A percentile compares a stretch with the other conserved stretches of the same genome.
Evolutionary conservation across 2,888 invertebrate species (phyloP).

Genomic region (Chironomus riparius): DNA sequence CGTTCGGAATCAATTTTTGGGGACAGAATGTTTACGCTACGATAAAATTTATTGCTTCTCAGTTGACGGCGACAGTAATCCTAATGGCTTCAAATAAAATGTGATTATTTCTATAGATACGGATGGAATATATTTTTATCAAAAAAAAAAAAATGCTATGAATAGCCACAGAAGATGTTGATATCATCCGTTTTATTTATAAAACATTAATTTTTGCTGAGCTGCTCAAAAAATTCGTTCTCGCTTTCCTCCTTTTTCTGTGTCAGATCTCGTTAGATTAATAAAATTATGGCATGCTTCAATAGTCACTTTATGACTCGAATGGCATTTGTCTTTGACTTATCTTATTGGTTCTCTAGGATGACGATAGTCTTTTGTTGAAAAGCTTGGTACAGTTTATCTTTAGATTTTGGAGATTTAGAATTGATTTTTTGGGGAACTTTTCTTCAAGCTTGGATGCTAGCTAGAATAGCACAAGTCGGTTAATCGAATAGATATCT

Average conservation of each 20-base stretch:
- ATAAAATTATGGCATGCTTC: no score
- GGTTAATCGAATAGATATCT: no score
- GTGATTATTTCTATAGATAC: slow-evolving; percentile 13
- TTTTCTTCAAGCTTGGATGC: no score
- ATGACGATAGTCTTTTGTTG: no score
- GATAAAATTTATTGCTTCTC: slow-evolving; percentile 7
- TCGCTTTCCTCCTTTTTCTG: neutral
- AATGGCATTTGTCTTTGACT: no score
- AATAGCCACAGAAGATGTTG: neutral
- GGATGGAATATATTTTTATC: no score
- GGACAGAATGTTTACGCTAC: neutral
- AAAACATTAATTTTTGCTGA: slow-evolving; percentile 23
- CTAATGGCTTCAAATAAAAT: slow-evolving; percentile 24
- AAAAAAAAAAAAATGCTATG: neutral
- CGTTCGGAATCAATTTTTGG: neutral
- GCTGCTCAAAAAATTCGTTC: neutral
- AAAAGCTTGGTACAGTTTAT: no score
- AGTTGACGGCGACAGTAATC: slow-evolving; percentile 19
- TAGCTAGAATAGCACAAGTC: no score
- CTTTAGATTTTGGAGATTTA: no score
- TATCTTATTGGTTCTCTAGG: no score
- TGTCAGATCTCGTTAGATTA: neutral
- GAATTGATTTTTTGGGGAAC: no score
- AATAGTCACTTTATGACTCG: no score
- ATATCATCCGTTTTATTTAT: neutral